phyloP scores from a whole-genome alignment of 2,888 invertebrate genomes.

The Caenorhabditis afra region DNA sequence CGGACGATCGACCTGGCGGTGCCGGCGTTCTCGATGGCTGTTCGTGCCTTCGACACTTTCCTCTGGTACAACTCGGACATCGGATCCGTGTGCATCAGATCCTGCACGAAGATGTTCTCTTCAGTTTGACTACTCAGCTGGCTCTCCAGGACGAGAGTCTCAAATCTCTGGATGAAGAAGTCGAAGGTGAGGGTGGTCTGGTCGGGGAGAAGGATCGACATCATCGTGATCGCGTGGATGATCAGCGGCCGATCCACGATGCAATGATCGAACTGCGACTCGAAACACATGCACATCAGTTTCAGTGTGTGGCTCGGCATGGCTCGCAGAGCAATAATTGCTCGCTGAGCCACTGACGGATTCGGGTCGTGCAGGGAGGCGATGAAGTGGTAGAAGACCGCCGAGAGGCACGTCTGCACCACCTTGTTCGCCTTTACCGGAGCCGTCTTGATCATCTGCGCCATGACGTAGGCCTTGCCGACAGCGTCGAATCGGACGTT shows the following conservation, averaged over 20 bases:
- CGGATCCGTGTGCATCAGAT: slow-evolving; percentile 91
- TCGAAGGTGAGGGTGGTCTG: slow-evolving; percentile 94
- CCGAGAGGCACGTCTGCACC: slow-evolving; percentile 93
- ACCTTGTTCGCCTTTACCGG: slow-evolving; percentile 88
- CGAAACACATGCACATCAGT: slow-evolving; percentile 86
- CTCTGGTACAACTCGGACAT: slow-evolving; percentile 90
- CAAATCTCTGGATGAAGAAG: slow-evolving; percentile 93
- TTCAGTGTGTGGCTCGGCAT: slow-evolving; percentile 74
- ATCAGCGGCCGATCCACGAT: slow-evolving; percentile 97
- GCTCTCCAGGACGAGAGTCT: slow-evolving; percentile 94
- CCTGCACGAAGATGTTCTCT: slow-evolving; percentile 82
- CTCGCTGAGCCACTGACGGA: slow-evolving; percentile 92
- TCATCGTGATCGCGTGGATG: slow-evolving; percentile 93
- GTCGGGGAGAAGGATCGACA: slow-evolving; percentile 93
- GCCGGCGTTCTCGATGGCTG: slow-evolving; percentile 81
- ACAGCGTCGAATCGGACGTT: slow-evolving; percentile 93
- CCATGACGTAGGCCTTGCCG: slow-evolving; percentile 93
- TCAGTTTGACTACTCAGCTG: slow-evolving; percentile 85
- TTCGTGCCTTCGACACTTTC: slow-evolving; percentile 84
- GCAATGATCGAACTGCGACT: slow-evolving; percentile 97
- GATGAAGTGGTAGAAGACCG: slow-evolving; percentile 96
- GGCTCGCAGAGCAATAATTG: slow-evolving; percentile 75
- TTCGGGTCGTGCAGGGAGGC: slow-evolving; percentile 96
- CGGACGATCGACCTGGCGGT: slow-evolving; percentile 84
- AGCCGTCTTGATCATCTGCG: slow-evolving; percentile 92